Evolutionary conservation across 2,797 vertebrate genomes (phyloP), one percentile per base, ranked within the genome.

Genomic region (Phoxinus dragarum): DNA sequence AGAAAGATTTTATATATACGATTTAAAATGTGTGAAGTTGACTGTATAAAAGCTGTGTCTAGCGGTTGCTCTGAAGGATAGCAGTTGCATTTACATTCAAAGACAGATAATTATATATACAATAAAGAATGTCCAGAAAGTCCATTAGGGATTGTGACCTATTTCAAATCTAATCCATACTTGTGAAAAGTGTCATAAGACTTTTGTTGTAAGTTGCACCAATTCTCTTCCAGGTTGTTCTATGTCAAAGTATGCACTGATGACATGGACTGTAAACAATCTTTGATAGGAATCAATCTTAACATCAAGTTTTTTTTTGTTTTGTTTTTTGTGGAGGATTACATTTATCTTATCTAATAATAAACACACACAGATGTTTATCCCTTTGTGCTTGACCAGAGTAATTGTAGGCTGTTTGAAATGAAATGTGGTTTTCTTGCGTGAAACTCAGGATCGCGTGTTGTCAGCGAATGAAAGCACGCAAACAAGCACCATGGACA

Each of bases 401-500:
- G 2, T 36, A 5, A 34, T 17, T 0, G 12, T 69, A 11, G 8
- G 19, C 34, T 40, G 6, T 69, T 69, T 52, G 11, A 80, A 80
- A 44, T 5, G 0, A 9, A 56, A 0, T 42, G 47, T 40, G 21
- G 12, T 31, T 66, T 47, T 12, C 9, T 5, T 44, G 17, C 27
- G 19, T 40, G 4, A 17, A 68, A 44, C 61, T 21, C 4, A 12
- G 44, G 59, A 64, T 52, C 64, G 34, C 64, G 19, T 80, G 78
- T 9, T 68, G 42, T 23, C 31, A 7, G 31, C 4, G 23, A 61
- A 61, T 19, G 17, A 42, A 78, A 64, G 7, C 6, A 40, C 36
- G 8, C 44, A 54, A 61, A 72, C 88, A 87, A 90, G 89, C 83
- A 90, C 89, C 89, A 90, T 90, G 89, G 89, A 90, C 89, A 90